Conservation (phyloP, 2,113 vertebrate species). For the Anoplopoma fimbria region DNA sequence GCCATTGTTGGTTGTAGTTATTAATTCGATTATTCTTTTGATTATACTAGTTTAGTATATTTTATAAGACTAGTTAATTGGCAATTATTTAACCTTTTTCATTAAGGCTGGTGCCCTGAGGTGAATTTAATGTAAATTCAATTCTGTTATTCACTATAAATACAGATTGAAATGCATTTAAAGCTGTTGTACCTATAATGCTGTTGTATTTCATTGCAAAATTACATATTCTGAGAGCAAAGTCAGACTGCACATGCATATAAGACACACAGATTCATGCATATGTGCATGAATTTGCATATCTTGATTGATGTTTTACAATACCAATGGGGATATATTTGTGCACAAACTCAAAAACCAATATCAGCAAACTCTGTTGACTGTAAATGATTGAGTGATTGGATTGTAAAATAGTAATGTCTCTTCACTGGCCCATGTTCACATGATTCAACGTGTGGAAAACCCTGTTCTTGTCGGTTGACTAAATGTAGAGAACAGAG, state of each 20-base stretch:
- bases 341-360: neutral
- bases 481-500: neutral
- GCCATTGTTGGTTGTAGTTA: neutral
- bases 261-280: too few species aligned
- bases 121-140: neutral
- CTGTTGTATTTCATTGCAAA: neutral
- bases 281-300: neutral
- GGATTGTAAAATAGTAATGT: neutral
- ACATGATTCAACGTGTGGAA: neutral
- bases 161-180: neutral
- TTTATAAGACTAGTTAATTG: neutral
- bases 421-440: neutral
- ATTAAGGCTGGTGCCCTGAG: neutral
- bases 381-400: neutral
- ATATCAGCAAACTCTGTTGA: neutral
- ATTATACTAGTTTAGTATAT: neutral
- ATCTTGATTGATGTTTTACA: neutral
- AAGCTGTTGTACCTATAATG: neutral
- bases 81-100: neutral
- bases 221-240: neutral
- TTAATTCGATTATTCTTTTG: neutral
- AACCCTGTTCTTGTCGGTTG: neutral
- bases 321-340: neutral
- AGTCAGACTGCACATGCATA: neutral
- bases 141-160: neutral